Base-by-base conservation (phyloP, 2,797 vertebrate species). In the Rhinogobio ventralis region DNA sequence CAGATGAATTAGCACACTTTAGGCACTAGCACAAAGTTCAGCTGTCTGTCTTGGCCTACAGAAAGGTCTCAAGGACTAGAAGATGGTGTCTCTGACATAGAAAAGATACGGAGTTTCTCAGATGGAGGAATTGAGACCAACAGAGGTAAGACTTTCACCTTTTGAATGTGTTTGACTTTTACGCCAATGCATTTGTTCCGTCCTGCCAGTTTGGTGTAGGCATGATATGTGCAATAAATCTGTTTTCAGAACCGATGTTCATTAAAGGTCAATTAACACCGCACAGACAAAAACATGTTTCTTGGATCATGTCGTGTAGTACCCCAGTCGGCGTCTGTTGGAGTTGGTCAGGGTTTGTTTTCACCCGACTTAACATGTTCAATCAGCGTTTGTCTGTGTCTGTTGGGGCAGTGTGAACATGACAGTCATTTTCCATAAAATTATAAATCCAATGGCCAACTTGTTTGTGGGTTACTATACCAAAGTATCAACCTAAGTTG, bases 101-200 rank as follows among this genome's bases (percentile, higher is more conserved):
- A 84, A 5, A 84, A 84, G 66, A 84, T 53, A 64, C 53, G 75
- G 39, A 36, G 75, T 62, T 7, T 79, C 20, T 84, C 83, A 39
- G 83, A 84, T 51, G 67, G 66, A 79, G 83, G 28, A 9, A 7
- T 49, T 64, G 74, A 78, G 53, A 71, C 66, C 53, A 71, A 42
- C 28, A 71, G 64, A 71, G 75, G 83, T 79, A 72, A 17, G 51
- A 69, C n/a, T 64, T 64, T 64, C 14, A 30, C 25, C 25, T 64
- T 64, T 3, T 64, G 2, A 14, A 64, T 15, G 30, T 25, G 57
- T 62, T 64, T 30, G 60, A 64, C 25, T 64, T 64, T 64, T 13
- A 62, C 15, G 57, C n/a, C n/a, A 60, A 25, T 30, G 17, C 62
- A 33, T 66, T 19, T 9, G 64, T 19, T 67, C 33, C 1, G 5